Base-by-base conservation (phyloP, 1,140 invertebrate species). In the Penaeus chinensis region DNA sequence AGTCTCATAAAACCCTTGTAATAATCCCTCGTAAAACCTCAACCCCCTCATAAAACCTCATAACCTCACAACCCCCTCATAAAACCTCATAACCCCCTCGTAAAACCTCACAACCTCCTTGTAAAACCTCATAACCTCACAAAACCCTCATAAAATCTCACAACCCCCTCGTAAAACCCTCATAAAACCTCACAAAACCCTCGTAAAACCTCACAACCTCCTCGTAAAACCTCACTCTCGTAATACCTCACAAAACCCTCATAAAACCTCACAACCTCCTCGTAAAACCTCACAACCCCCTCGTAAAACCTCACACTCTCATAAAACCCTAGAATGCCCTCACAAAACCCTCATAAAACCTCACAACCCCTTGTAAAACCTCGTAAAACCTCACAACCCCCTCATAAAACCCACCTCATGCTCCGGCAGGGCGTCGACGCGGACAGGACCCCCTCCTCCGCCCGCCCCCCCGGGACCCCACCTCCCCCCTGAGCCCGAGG, bases 391-490 rank as follows among this genome's bases (percentile, higher is more conserved):
- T n/a, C n/a, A n/a, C n/a, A n/a, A n/a, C n/a, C n/a, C n/a, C n/a
- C n/a, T n/a, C n/a, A n/a, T n/a, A n/a, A 71, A 71, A 71, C 69
- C 24, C 69, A 71, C 89, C 77, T 90, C 89, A 71, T 89, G 88
- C 19, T 90, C 89, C 24, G 89, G 89, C 37, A 90, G 54, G 54
- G 89, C 89, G 69, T 90, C 89, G 16, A 90, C 89, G 61, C 89
- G 83, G 20, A 76, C 80, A 47, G 82, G 85, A 81, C 83, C 85
- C 37, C 77, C 87, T 18, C 71, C 86, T 47, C 65, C 84, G 66
- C 79, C 79, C 8, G 71, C 80, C 18, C 60, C 20, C 19, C 86
- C 86, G n/a, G 60, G 60, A 19, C 60, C 60, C 37, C 69, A 69
- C 27, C 63, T 18, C 54, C 69, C 82, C 47, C 87, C 81, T 42